Base-by-base conservation (phyloP, 2,888 invertebrate species). In the Phragmatobia fuliginosa region DNA sequence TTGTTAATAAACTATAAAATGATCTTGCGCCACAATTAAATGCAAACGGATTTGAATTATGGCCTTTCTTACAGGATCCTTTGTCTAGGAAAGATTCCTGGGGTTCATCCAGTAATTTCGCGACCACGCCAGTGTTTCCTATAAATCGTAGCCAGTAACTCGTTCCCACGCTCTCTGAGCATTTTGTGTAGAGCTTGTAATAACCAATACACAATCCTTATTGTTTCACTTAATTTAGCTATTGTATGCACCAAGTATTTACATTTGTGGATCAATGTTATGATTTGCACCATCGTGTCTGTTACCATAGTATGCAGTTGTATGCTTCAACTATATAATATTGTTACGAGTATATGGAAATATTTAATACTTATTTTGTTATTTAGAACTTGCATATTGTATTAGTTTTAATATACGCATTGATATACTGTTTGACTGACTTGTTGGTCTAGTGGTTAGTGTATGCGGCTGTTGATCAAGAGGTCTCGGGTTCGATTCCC, bases 171-270 rank as follows among this genome's bases (percentile, higher is more conserved):
- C 87, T 93, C 88, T 87, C 80, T 79, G 86, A 87, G 85, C 88
- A 89, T 91, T 92, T 91, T 91, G 92, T 92, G 88, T 91, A 88
- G 87, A 90, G 87, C 89, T 87, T 90, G 87, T 89, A 90, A 90
- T 91, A 92, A 90, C 90, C 90, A 89, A 89, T 89, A 92, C 90
- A 94, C 93, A 93, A 92, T 91, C 93, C 92, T 91, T 93, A 94
- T 94, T 95, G 94, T 95, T 94, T 91, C 92, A 91, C 89, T 91
- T 91, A 92, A 93, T 94, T 94, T 90, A 90, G 90, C 94, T 92
- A 94, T 94, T 94, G 94, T 94, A 86, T 83, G 89, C 88, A 83
- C 74, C 87, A 83, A 87, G 86, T 94, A 94, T 94, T 93, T 93
- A 92, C 91, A 91, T 90, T 91, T 91, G 88, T 88, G 87, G 88